phyloP scores from a whole-genome alignment of 2,888 invertebrate species.

The Epinotia ramella region DNA sequence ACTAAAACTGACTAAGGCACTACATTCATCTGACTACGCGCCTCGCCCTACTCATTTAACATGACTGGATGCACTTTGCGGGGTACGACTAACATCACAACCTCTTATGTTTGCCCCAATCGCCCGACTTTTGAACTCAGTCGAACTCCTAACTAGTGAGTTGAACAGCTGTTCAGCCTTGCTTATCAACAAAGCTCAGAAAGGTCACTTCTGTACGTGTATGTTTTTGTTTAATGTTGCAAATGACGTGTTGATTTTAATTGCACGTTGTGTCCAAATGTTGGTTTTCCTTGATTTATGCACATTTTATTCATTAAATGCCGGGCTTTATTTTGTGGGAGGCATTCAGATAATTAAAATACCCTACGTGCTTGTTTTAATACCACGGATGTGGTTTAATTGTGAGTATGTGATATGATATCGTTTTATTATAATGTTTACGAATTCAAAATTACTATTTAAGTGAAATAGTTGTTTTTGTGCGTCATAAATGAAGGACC shows the following conservation, averaged over 20 bases:
- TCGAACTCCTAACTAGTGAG: constrained; percentile 1
- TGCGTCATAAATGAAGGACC: neutral
- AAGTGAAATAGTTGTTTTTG: neutral
- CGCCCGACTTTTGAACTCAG: constrained; percentile 21
- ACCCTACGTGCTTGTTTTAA: constrained; percentile 6
- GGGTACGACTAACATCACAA: constrained; percentile 12
- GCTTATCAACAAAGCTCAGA: neutral
- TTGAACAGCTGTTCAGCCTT: neutral
- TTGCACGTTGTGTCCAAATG: constrained; percentile 25
- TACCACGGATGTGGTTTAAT: neutral
- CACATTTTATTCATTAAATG: constrained; percentile 25
- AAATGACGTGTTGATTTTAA: constrained; percentile 21
- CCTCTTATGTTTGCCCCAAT: constrained; percentile 29
- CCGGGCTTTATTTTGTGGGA: constrained; percentile 24
- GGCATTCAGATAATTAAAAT: constrained; percentile 32
- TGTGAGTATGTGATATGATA: neutral
- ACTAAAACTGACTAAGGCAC: neutral
- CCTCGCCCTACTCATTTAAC: neutral
- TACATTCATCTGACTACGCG: neutral
- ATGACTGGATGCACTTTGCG: neutral
- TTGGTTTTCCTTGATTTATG: constrained; percentile 28
- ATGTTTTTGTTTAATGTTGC: constrained; percentile 7
- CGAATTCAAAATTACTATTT: neutral
- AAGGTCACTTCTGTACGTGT: neutral
- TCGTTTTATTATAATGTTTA: neutral